Conservation (phyloP, 2,888 invertebrate genomes). For the Sphecodes monilicornis region DNA sequence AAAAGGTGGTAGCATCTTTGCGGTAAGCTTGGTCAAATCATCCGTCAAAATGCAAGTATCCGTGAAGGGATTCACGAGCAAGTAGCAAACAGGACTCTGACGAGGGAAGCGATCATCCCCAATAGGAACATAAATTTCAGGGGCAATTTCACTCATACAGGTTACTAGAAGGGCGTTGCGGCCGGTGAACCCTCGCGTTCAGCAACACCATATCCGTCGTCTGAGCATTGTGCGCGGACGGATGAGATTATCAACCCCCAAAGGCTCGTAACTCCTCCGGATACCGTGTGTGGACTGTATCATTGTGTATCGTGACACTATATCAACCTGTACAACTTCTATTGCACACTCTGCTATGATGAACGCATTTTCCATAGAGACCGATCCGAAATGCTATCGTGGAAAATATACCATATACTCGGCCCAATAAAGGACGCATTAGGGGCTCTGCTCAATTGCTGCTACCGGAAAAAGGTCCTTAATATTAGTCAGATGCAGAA, state of each 20-base stretch:
- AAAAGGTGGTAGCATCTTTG: neutral
- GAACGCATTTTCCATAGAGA: neutral
- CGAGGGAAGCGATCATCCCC: constrained; percentile 69
- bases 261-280: constrained; percentile 78
- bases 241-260: constrained; percentile 79
- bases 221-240: constrained; percentile 67
- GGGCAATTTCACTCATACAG: constrained; percentile 69
- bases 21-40: constrained; percentile 29
- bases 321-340: constrained; percentile 46
- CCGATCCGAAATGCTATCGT: neutral
- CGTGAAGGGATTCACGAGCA: constrained; percentile 14
- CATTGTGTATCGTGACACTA: constrained; percentile 40
- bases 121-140: constrained; percentile 71
- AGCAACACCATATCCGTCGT: constrained; percentile 62
- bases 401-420: neutral
- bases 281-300: constrained; percentile 61
- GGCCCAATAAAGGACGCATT: neutral
- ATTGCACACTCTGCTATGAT: constrained; percentile 19
- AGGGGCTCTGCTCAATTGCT: neutral
- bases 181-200: constrained; percentile 40
- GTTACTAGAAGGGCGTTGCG: constrained; percentile 54
- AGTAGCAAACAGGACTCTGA: constrained; percentile 41
- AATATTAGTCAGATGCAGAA: no score
- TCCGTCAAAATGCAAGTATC: constrained; percentile 25
- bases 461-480: no score